phyloP scores from a whole-genome alignment of 2,888 invertebrate genomes.

The Agrochola litura region DNA sequence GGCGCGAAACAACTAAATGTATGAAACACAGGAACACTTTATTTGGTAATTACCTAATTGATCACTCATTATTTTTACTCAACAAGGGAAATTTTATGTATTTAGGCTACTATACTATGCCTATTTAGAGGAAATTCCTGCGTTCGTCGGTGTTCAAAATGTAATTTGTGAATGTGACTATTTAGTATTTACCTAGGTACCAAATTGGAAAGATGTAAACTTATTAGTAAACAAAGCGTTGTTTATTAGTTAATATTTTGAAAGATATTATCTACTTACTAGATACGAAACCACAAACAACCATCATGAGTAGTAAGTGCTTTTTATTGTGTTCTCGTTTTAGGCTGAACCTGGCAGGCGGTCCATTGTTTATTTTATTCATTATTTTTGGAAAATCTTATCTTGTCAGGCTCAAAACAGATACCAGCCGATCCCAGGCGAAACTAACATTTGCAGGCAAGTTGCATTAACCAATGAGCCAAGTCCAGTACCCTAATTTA shows the following conservation, averaged over 20 bases:
- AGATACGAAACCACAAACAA: background rate
- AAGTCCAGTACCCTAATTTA: too few relatives aligned
- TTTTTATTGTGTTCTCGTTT: background rate
- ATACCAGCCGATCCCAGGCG: background rate
- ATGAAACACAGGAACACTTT: background rate
- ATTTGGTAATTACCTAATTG: background rate
- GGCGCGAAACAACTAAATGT: background rate
- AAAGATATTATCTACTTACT: too few relatives aligned
- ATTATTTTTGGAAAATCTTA: background rate
- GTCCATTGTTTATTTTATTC: too few relatives aligned
- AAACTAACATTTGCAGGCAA: background rate
- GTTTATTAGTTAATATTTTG: background rate
- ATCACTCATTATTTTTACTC: background rate
- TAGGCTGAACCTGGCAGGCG: background rate
- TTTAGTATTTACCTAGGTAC: background rate
- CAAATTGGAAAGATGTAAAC: background rate
- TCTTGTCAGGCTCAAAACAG: background rate
- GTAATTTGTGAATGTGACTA: background rate
- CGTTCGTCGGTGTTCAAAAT: background rate
- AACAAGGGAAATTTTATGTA: too few relatives aligned
- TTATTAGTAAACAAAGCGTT: slow-evolving; percentile 6
- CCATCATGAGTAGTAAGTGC: background rate
- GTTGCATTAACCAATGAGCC: background rate
- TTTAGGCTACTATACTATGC: background rate
- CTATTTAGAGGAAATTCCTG: background rate